phyloP scores from a whole-genome alignment of 2,797 vertebrate species.

The Leptoclinus maculatus region DNA sequence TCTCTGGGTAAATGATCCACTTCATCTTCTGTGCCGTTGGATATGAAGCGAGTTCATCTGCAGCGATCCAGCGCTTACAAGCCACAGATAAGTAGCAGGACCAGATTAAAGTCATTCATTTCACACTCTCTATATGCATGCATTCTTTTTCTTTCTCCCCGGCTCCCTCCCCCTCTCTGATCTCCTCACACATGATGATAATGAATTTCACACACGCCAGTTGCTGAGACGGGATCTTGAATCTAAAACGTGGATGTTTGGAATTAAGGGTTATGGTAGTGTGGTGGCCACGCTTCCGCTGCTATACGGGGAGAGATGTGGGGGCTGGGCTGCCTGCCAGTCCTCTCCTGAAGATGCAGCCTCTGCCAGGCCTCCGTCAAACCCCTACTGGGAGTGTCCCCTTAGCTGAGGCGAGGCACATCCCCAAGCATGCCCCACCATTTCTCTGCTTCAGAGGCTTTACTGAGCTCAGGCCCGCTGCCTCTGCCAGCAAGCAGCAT shows the following conservation, averaged over 20 bases:
- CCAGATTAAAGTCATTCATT: constrained; percentile 55
- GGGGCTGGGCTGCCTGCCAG: not conserved
- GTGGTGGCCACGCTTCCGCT: not conserved
- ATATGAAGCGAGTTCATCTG: constrained; percentile 28
- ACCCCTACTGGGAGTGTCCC: constrained; percentile 3
- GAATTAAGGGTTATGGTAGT: constrained; percentile 17
- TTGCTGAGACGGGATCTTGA: constrained; percentile 14
- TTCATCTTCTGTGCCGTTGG: constrained; percentile 27
- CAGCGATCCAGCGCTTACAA: constrained; percentile 11
- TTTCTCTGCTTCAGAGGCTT: constrained; percentile 17
- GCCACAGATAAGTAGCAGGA: constrained; percentile 38
- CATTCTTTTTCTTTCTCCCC: constrained; percentile 6
- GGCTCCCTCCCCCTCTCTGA: not conserved
- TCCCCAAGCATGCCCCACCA: not conserved
- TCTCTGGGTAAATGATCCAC: constrained; percentile 21
- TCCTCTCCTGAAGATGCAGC: not conserved
- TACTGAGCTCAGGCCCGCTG: not conserved
- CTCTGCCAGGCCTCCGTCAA: constrained; percentile 3
- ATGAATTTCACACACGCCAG: constrained; percentile 29
- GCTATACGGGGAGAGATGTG: not conserved
- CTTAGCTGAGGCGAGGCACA: constrained; percentile 2
- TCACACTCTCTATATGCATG: constrained; percentile 15
- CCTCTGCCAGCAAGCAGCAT: constrained; percentile 6
- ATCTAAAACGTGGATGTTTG: constrained; percentile 16
- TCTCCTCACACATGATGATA: constrained; percentile 6